Evolutionary conservation across 2,888 invertebrate species (phyloP).

Genomic region (Tillus elongatus): DNA sequence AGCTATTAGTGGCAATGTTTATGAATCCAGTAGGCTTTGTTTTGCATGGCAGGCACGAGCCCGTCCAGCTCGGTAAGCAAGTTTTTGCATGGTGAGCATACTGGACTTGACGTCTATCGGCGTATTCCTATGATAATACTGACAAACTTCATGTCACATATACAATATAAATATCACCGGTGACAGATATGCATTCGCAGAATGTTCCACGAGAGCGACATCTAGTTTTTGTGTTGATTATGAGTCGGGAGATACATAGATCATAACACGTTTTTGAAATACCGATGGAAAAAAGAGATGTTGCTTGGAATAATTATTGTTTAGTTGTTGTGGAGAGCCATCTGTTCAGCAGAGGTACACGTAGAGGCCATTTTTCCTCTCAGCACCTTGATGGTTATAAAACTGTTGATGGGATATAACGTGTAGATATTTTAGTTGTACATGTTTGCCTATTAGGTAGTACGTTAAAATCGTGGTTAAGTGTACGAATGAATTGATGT

Average conservation of each 20-base stretch:
- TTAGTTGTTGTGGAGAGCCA: neutral
- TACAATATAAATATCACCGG: constrained; percentile 26
- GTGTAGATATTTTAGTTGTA: too few relatives aligned
- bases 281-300: neutral
- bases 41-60: constrained; percentile 1
- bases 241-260: neutral
- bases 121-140: constrained; percentile 29
- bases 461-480: too few relatives aligned
- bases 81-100: neutral
- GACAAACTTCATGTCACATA: constrained; percentile 27
- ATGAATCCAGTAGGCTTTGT: neutral
- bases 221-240: constrained; percentile 13
- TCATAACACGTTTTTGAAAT: neutral
- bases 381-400: too few relatives aligned
- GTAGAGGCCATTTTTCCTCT: too few relatives aligned
- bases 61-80: constrained; percentile 4
- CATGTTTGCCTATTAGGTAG: too few relatives aligned
- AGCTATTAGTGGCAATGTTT: neutral
- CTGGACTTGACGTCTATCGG: constrained; percentile 16
- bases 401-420: too few relatives aligned
- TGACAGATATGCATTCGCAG: constrained; percentile 22
- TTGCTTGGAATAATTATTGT: neutral
- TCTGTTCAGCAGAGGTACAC: too few relatives aligned
- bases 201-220: constrained; percentile 21
- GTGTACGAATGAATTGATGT: too few relatives aligned